Evolutionary conservation across 2,888 invertebrate genomes (phyloP), one percentile per base, ranked within the genome.

Genomic region (Fissipunctia ypsillon): DNA sequence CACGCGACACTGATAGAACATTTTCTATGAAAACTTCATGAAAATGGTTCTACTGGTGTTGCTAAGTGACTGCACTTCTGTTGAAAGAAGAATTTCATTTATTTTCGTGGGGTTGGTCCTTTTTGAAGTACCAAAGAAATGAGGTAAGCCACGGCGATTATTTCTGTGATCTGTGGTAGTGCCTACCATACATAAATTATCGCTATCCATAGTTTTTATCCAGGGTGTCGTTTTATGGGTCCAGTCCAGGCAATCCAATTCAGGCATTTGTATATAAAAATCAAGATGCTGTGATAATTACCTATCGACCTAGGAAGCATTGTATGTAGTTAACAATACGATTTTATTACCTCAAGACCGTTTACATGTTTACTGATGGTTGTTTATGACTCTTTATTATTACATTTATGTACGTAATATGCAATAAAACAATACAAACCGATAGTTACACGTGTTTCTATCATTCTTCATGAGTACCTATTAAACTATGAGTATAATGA

Each of bases 381-480:
- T 72, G 28, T 75, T 41, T 25, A 41, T 1, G 25, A 69, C 31
- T 28, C 14, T 43, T 50, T 43, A 14, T n/a, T 50, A 50, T 63
- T 41, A 38, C 19, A 50, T 63, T 16, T 38, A 57, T 28, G 28
- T 43, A 1, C 43, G 19, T 45, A 45, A 63, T n/a, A n/a, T 60
- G 25, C 38, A 59, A 70, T 64, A 60, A 68, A 64, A 63, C 25
- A 41, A 73, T 52, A 57, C n/a, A 65, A 60, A 3, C 25, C 7
- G 16, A 38, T 4, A 12, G 19, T 9, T 45, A 57, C 63, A 78
- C 56, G 79, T 57, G 63, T 73, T 45, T 56, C 31, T 12, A 25
- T 28, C 7, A 67, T 12, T 45, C 45, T 22, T 45, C 43, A 56
- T 50, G 12, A 28, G 19, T 77, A 69, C n/a, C 16, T 48, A 50